These are phyloP conservation scores for Thelaira solivaga DNA, from an alignment of 2,888 invertebrate species.

Conservation along the genomic window DNA sequence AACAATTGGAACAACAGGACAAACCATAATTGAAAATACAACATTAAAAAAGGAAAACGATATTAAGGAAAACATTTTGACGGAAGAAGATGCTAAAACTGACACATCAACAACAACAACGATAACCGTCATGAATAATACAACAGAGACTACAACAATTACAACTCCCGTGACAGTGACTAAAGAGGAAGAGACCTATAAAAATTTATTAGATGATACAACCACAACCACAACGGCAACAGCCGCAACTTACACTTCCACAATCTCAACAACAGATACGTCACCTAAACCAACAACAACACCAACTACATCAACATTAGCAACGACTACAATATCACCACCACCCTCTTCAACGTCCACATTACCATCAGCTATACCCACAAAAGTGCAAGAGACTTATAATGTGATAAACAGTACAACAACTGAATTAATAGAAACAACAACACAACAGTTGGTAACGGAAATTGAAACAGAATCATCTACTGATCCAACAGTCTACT, in stretches of 20 bases:
- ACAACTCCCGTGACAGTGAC: background rate
- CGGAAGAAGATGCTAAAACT: conserved; percentile 18
- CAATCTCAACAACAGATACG: background rate
- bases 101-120: conserved; percentile 30
- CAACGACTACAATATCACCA: conserved; percentile 44
- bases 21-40: background rate
- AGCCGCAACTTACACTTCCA: conserved; percentile 1
- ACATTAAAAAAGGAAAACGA: background rate
- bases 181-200: conserved; percentile 38
- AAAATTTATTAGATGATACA: conserved; percentile 53
- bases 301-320: conserved; percentile 19
- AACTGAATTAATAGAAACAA: conserved; percentile 44
- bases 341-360: conserved; percentile 57
- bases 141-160: conserved; percentile 29
- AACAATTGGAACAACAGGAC: background rate
- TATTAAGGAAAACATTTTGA: conserved; percentile 19
- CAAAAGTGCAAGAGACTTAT: conserved; percentile 66
- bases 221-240: conserved; percentile 27
- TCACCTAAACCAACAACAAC: background rate
- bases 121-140: conserved; percentile 49
- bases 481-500: background rate
- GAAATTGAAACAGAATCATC: conserved; percentile 25
- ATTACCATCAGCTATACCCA: conserved; percentile 60
- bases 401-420: conserved; percentile 62
- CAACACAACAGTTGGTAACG: conserved; percentile 29